Evolutionary conservation across 2,888 invertebrate genomes (phyloP).

Genomic region (Eucriotettix oculatus): DNA sequence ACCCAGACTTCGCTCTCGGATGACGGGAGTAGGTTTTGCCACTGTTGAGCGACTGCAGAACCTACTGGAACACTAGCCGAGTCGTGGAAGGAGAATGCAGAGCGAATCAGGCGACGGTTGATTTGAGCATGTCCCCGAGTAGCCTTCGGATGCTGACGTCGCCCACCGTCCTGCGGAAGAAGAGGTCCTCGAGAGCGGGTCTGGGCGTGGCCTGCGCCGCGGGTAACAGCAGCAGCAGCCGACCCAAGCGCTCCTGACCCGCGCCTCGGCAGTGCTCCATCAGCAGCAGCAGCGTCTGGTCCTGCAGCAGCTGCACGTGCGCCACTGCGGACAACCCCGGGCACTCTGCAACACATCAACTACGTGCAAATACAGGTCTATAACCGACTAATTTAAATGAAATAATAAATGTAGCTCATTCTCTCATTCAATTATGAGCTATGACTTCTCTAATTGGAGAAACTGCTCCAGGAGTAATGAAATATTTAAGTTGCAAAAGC

Average conservation of each 20-base stretch:
- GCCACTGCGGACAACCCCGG: conserved; percentile 40
- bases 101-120: too few relatives aligned
- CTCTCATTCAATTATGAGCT: too few relatives aligned
- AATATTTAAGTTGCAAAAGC: too few relatives aligned
- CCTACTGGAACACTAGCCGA: too few relatives aligned
- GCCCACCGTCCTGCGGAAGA: conserved; percentile 64
- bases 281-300: conserved; percentile 61
- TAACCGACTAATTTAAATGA: too few relatives aligned
- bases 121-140: conserved; percentile 42
- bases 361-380: conserved; percentile 14
- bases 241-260: conserved; percentile 46
- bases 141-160: conserved; percentile 54
- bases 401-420: too few relatives aligned
- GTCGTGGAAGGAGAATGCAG: too few relatives aligned
- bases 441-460: too few relatives aligned
- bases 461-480: too few relatives aligned
- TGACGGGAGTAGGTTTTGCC: too few relatives aligned
- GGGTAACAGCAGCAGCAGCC: conserved; percentile 55
- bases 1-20: too few relatives aligned
- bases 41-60: too few relatives aligned
- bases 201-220: conserved; percentile 37
- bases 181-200: conserved; percentile 43
- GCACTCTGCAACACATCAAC: conserved; percentile 36
- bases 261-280: conserved; percentile 46
- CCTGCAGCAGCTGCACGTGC: conserved; percentile 53